Conservation (phyloP, 2,888 invertebrate genomes). For the Hanleya hanleyi region DNA sequence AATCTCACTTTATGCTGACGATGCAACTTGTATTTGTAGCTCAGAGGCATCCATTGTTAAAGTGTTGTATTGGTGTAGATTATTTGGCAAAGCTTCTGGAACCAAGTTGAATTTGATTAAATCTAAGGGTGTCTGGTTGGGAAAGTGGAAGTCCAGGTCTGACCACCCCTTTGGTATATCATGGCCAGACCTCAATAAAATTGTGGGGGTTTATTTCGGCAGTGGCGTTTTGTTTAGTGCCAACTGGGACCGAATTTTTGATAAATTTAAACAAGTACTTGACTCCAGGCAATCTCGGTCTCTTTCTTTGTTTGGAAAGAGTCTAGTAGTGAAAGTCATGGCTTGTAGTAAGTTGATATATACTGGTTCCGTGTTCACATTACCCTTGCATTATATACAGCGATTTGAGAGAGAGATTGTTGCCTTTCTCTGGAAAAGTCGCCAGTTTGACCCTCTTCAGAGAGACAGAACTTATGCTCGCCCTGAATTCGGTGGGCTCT, state of each 20-base stretch:
- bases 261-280: neutral
- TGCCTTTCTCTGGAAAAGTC: neutral
- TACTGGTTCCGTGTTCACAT: neutral
- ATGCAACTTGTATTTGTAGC: neutral
- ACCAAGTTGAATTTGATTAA: neutral
- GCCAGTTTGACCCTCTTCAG: neutral
- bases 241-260: neutral
- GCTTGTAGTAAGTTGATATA: neutral
- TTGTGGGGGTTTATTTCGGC: neutral
- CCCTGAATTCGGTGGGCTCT: neutral
- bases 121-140: neutral
- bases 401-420: neutral
- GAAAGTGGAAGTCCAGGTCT: constrained; percentile 3
- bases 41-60: neutral
- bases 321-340: neutral
- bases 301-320: neutral
- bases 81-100: neutral
- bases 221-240: neutral
- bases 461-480: neutral
- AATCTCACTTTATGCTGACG: constrained; percentile 9
- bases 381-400: neutral
- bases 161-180: constrained; percentile 7
- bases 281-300: neutral
- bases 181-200: neutral
- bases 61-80: neutral